phyloP scores from a whole-genome alignment of 2,797 vertebrate species.

The Sebastes nivosus region DNA sequence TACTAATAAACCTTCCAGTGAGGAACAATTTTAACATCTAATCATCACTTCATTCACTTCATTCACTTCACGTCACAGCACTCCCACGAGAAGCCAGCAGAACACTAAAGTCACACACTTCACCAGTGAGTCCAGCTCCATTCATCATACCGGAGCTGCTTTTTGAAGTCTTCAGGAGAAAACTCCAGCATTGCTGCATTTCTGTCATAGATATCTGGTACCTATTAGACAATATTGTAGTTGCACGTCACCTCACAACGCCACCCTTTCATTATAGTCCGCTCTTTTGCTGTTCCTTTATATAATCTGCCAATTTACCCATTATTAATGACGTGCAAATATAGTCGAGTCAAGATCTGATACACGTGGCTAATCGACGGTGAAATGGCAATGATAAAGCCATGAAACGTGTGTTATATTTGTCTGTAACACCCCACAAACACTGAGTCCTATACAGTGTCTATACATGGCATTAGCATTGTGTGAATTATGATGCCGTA shows the following conservation, averaged over 20 bases:
- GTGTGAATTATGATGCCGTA: constrained; percentile 61
- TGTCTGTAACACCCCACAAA: constrained; percentile 58
- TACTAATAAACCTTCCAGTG: constrained; percentile 10
- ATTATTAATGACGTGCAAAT: constrained; percentile 42
- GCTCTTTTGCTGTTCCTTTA: constrained; percentile 1
- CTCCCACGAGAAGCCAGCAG: constrained; percentile 36
- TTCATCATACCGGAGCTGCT: constrained; percentile 20
- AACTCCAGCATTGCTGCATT: background rate
- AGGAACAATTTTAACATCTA: constrained; percentile 21
- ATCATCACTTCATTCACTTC: constrained; percentile 23
- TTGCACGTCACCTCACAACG: background rate
- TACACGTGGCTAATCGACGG: constrained; percentile 13
- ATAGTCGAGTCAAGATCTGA: constrained; percentile 37
- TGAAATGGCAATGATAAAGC: constrained; percentile 56
- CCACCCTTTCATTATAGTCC: background rate
- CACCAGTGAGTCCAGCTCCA: constrained; percentile 43
- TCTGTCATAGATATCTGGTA: constrained; percentile 3
- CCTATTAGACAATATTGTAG: background rate
- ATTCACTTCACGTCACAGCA: constrained; percentile 43
- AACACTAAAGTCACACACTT: constrained; percentile 25
- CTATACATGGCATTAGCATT: constrained; percentile 50
- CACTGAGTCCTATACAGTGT: constrained; percentile 62
- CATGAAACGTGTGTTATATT: constrained; percentile 44
- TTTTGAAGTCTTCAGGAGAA: constrained; percentile 9
- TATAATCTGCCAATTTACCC: constrained; percentile 17